These are phyloP conservation scores for Coranthus polyacanthus DNA, from an alignment of 2,797 vertebrate species.

Conservation along the genomic window DNA sequence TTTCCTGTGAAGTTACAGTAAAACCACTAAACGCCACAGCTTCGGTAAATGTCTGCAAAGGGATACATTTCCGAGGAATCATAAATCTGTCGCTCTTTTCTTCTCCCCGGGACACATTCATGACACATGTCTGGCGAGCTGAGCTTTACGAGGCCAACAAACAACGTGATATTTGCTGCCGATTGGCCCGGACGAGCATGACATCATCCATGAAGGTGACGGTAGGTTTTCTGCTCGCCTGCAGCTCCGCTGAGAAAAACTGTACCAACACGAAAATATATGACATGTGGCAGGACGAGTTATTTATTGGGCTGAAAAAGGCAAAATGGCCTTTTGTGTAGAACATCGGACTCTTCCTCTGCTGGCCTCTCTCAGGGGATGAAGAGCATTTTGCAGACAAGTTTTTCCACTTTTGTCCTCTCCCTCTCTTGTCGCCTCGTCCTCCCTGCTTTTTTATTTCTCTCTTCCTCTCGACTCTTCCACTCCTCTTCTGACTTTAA, in stretches of 20 bases:
- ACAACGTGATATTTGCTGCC: neutral
- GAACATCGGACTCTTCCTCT: constrained; percentile 7
- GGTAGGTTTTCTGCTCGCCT: too few species aligned
- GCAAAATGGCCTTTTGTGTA: constrained; percentile 18
- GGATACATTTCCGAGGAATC: too few species aligned
- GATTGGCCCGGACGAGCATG: constrained; percentile 11
- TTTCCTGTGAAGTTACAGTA: too few species aligned
- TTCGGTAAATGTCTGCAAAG: neutral
- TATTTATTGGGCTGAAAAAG: constrained; percentile 20
- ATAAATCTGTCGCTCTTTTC: too few species aligned
- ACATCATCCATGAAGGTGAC: neutral
- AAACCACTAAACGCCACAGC: too few species aligned
- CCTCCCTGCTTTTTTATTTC: neutral
- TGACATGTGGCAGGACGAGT: neutral
- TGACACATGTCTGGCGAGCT: too few species aligned
- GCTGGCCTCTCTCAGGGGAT: constrained; percentile 25
- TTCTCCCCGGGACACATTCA: too few species aligned
- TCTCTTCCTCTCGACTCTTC: too few species aligned
- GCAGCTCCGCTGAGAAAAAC: too few species aligned
- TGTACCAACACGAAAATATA: too few species aligned
- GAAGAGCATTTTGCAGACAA: constrained; percentile 51
- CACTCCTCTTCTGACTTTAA: neutral
- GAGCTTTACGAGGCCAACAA: neutral
- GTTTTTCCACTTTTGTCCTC: constrained; percentile 64
- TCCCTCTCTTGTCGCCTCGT: constrained; percentile 12